A percentile compares a stretch with the other conserved stretches of the same genome.
Conservation (phyloP, 2,797 vertebrate genomes). For the Pelobates cultripes region DNA sequence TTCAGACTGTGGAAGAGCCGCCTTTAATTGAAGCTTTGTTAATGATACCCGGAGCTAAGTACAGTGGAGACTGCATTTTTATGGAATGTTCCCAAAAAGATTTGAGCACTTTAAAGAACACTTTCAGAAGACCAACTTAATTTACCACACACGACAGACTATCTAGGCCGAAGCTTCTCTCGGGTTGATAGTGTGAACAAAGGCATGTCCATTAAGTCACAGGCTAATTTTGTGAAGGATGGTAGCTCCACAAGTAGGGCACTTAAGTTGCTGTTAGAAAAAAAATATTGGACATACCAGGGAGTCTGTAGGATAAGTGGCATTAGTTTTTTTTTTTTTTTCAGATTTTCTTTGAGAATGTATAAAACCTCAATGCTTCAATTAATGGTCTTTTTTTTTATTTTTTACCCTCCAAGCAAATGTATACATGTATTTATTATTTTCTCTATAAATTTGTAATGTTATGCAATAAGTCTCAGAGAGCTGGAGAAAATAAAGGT, state of each 20-base stretch:
- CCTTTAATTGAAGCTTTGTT: slow-evolving; percentile 55
- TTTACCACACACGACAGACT: slow-evolving; percentile 28
- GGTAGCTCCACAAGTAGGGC: background rate
- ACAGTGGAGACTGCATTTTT: slow-evolving; percentile 39
- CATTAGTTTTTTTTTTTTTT: background rate
- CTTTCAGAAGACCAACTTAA: slow-evolving; percentile 47
- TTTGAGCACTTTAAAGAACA: slow-evolving; percentile 43
- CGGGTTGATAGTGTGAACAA: slow-evolving; percentile 9
- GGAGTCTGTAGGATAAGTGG: background rate
- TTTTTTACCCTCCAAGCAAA: background rate
- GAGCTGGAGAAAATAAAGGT: too few species aligned
- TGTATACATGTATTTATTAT: too few species aligned
- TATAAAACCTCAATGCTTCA: background rate
- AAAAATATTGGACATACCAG: slow-evolving; percentile 8
- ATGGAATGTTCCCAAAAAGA: slow-evolving; percentile 54
- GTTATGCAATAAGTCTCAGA: too few species aligned
- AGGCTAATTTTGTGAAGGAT: background rate
- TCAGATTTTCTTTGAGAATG: background rate
- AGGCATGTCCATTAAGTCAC: accelerated
- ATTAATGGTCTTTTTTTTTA: background rate
- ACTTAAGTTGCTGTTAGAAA: slow-evolving; percentile 6
- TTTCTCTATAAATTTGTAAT: too few species aligned
- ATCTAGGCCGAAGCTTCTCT: slow-evolving; percentile 32
- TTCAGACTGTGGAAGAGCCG: slow-evolving; percentile 51
- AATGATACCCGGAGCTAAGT: slow-evolving; percentile 43